phyloP scores from a whole-genome alignment of 1,140 invertebrate species.

The Phthorimaea operculella region DNA sequence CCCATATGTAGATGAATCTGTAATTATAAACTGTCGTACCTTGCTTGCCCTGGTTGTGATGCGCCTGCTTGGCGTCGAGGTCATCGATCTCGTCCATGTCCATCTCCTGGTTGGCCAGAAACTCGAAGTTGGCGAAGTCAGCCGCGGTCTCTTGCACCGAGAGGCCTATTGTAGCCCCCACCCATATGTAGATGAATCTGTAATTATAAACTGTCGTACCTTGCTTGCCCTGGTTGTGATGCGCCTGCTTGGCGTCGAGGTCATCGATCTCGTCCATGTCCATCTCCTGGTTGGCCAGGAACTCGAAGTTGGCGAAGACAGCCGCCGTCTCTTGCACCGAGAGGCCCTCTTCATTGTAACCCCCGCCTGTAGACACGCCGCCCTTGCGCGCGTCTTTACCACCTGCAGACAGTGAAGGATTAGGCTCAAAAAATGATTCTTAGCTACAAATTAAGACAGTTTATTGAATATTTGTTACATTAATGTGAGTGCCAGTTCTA shows the following conservation, averaged over 20 bases:
- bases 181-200: no score
- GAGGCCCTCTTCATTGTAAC: slow-evolving; percentile 52
- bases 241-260: slow-evolving; percentile 65
- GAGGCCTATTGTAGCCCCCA: slow-evolving; percentile 48
- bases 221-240: slow-evolving; percentile 49
- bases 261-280: slow-evolving; percentile 89
- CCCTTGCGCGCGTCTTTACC: slow-evolving; percentile 52
- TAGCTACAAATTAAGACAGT: no score
- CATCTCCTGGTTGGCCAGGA: slow-evolving; percentile 90
- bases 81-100: slow-evolving; percentile 89
- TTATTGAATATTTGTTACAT: no score
- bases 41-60: slow-evolving; percentile 49
- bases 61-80: slow-evolving; percentile 65
- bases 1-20: no score
- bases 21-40: no score
- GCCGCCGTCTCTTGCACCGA: slow-evolving; percentile 73
- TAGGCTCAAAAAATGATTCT: no score
- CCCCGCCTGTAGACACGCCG: slow-evolving; percentile 36
- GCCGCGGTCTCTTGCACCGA: slow-evolving; percentile 73
- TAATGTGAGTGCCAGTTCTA: no score
- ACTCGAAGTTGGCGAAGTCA: slow-evolving; percentile 97
- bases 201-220: slow-evolving; percentile 20
- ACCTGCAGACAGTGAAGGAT: slow-evolving; percentile 15
- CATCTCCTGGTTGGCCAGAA: slow-evolving; percentile 90
- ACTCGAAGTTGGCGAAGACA: slow-evolving; percentile 97